A percentile compares a stretch with the other conserved stretches of the same genome.
Conservation (phyloP, 2,113 vertebrate species). For the Neogobius melanostomus region DNA sequence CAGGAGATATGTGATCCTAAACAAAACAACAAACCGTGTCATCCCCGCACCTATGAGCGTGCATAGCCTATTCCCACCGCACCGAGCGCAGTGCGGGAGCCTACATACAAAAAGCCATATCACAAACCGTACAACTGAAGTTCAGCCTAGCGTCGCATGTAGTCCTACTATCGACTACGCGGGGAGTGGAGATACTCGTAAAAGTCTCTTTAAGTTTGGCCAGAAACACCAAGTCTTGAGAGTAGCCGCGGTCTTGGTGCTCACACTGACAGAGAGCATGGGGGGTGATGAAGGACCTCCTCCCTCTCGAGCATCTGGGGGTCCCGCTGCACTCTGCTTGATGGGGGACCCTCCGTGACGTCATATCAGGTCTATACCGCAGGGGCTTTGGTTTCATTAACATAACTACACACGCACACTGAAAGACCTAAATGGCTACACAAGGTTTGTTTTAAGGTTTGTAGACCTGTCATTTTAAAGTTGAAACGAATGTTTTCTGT, state of each 20-base stretch:
- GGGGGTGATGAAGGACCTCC: conserved; percentile 69
- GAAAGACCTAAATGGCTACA: not conserved
- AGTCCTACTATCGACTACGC: not conserved
- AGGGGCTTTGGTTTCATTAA: conserved; percentile 18
- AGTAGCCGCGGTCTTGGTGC: conserved; percentile 1
- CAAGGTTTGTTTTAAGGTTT: not conserved
- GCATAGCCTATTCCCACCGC: not conserved
- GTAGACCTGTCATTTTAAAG: not conserved
- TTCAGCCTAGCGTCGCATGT: conserved; percentile 13
- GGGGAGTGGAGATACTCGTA: not conserved
- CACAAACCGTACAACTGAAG: conserved; percentile 53
- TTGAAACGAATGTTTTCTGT: not conserved
- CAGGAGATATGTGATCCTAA: not conserved
- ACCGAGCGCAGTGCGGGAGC: not conserved
- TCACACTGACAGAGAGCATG: conserved; percentile 59
- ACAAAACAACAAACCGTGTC: not conserved
- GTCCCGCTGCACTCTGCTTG: conserved; percentile 48
- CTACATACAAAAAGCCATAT: conserved; percentile 26
- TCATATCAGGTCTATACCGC: conserved; percentile 28
- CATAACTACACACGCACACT: not conserved
- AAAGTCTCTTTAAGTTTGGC: conserved; percentile 33
- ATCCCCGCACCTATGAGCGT: not conserved
- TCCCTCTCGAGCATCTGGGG: conserved; percentile 63
- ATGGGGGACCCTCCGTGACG: conserved; percentile 44
- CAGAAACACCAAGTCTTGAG: conserved; percentile 25